Evolutionary conservation across 2,888 invertebrate genomes (phyloP), one percentile per base, ranked within the genome.

Genomic region (Parnassius smintheus): DNA sequence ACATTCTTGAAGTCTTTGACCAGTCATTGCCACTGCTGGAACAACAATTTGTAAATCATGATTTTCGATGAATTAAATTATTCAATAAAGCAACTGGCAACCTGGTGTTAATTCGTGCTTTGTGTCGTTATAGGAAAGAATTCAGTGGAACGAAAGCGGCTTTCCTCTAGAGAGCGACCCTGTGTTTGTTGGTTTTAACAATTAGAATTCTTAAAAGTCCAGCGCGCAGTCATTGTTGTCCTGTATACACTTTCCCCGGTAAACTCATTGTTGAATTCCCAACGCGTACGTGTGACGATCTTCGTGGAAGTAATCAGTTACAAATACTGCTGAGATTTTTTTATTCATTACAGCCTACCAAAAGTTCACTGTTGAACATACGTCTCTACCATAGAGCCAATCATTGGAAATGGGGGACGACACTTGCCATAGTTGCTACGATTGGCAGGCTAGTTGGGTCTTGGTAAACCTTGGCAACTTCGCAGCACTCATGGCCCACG

Each of bases 101-200:
- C 49, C 13, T 13, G 9, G 49, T 49, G 49, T 13, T 13, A 49
- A 9, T 35, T 35, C 7, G 7, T 8, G 49, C 18, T 13, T 13
- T n/a, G 4, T 1, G 22, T 35, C 50, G 55, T 13, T 44, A 45
- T 50, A 9, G 50, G 25, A 56, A 56, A 41, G 56, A 45, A 67
- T 65, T 66, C 57, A 69, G 69, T 68, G 65, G 69, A 68, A 70
- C 64, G 73, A 72, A 72, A 71, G 73, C 68, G 49, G 65, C 74
- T 72, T 75, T 75, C 71, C 59, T 64, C 66, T 69, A 67, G 72
- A 71, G 68, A 71, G 70, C 66, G 70, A 52, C 58, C 50, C 64
- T 59, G 62, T 66, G 63, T 65, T 71, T 69, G 72, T 73, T 72
- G 65, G 65, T 62, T 48, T 58, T 60, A 69, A 76, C 72, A 71